These are phyloP conservation scores for Crotalus helleri DNA, from an alignment of 2,113 vertebrate species.

Conservation along the genomic window DNA sequence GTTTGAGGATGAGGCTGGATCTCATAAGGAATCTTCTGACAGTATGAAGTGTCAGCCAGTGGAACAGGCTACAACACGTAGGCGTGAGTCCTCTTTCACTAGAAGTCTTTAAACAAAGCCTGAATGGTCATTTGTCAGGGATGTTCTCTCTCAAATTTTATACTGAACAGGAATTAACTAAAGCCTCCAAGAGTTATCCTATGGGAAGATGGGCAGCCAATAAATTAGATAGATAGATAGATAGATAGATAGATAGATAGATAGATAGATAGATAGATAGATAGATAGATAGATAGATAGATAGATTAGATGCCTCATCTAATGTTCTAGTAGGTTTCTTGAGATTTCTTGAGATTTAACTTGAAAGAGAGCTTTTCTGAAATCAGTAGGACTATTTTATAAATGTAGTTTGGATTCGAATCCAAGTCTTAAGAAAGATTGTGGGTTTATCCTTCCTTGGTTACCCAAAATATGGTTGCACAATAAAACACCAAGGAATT, in stretches of 20 bases:
- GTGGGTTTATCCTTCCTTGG: slow-evolving; percentile 22
- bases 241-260: background rate
- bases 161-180: background rate
- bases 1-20: background rate
- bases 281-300: no score
- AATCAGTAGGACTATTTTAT: background rate
- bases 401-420: slow-evolving; percentile 18
- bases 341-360: background rate
- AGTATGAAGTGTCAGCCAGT: background rate
- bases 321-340: background rate
- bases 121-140: background rate
- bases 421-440: slow-evolving; percentile 42
- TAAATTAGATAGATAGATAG: background rate
- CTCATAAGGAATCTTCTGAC: background rate
- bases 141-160: background rate
- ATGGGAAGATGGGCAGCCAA: background rate
- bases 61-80: background rate
- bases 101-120: background rate
- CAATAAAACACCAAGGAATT: slow-evolving; percentile 33
- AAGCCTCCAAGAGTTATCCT: background rate
- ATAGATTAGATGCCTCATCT: background rate
- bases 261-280: no score
- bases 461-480: slow-evolving; percentile 39
- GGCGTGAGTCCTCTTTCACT: background rate
- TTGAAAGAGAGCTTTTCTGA: background rate